phyloP scores from a whole-genome alignment of 2,113 vertebrate species.

The Accipiter cooperii region DNA sequence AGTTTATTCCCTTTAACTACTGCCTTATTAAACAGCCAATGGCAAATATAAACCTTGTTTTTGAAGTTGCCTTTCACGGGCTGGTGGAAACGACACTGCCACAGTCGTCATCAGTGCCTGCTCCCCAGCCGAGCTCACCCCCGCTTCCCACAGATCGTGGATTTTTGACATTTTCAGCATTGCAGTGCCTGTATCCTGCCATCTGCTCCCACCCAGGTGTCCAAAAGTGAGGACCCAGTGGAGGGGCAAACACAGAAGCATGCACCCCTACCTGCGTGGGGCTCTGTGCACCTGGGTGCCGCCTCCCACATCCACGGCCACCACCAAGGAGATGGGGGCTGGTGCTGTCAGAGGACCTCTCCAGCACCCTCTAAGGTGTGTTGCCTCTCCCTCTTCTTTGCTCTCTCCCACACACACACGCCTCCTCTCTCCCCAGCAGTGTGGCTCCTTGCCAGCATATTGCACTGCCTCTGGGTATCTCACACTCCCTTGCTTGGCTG shows the following conservation, averaged over 20 bases:
- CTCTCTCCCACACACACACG: not conserved
- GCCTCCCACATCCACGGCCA: not conserved
- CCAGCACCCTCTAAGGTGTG: not conserved
- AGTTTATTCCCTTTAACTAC: slow-evolving; percentile 39
- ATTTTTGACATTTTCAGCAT: not conserved
- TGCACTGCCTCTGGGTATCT: slow-evolving; percentile 9
- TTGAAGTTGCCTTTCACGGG: slow-evolving; percentile 47
- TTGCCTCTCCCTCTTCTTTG: not conserved
- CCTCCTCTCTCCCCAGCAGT: not conserved
- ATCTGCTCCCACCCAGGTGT: not conserved
- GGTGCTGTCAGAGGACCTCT: not conserved
- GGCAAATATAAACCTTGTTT: slow-evolving; percentile 48
- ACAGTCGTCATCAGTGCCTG: rapidly evolving
- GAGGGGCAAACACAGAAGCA: rapidly evolving
- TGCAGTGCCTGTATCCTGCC: not conserved
- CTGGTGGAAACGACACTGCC: not conserved
- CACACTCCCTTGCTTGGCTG: slow-evolving; percentile 38
- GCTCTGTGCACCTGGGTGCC: not conserved
- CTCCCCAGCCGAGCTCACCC: not conserved
- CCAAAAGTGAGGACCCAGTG: not conserved
- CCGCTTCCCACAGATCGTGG: not conserved
- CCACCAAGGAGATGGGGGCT: not conserved
- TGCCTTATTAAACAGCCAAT: slow-evolving; percentile 25
- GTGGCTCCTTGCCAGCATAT: slow-evolving; percentile 20
- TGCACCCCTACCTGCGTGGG: not conserved